phyloP scores from a whole-genome alignment of 2,888 invertebrate species.

The Mycalesis mineus region DNA sequence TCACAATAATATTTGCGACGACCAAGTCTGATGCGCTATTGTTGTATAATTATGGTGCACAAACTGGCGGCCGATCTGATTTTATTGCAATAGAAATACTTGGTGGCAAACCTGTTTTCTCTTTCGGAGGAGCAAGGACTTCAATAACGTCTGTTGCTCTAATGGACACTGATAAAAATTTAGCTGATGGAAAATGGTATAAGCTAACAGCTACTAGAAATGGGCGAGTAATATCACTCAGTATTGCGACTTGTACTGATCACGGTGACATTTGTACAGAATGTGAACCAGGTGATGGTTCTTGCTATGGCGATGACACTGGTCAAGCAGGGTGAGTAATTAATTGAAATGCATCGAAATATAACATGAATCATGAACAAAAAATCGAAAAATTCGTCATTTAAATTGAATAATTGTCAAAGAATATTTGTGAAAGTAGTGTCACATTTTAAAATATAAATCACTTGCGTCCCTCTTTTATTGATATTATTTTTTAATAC shows the following conservation, averaged over 20 bases:
- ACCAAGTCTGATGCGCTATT: slow-evolving; percentile 90
- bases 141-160: slow-evolving; percentile 90
- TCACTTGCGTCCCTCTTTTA: too few species aligned
- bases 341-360: too few species aligned
- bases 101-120: slow-evolving; percentile 90
- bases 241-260: slow-evolving; percentile 88
- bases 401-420: too few species aligned
- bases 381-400: too few species aligned
- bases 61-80: slow-evolving; percentile 92
- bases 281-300: slow-evolving; percentile 88
- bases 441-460: too few species aligned
- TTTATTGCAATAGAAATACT: slow-evolving; percentile 95
- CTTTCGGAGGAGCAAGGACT: slow-evolving; percentile 92
- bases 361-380: too few species aligned
- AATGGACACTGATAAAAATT: slow-evolving; percentile 78
- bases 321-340: slow-evolving; percentile 90
- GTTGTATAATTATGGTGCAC: slow-evolving; percentile 94
- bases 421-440: too few species aligned
- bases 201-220: slow-evolving; percentile 94
- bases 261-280: slow-evolving; percentile 92
- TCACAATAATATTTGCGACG: slow-evolving; percentile 93
- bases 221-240: slow-evolving; percentile 90
- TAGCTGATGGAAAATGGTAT: slow-evolving; percentile 94
- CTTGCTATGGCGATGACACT: slow-evolving; percentile 90
- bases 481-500: too few species aligned